Conservation (phyloP, 2,888 invertebrate genomes). For the Athalia cordata region DNA sequence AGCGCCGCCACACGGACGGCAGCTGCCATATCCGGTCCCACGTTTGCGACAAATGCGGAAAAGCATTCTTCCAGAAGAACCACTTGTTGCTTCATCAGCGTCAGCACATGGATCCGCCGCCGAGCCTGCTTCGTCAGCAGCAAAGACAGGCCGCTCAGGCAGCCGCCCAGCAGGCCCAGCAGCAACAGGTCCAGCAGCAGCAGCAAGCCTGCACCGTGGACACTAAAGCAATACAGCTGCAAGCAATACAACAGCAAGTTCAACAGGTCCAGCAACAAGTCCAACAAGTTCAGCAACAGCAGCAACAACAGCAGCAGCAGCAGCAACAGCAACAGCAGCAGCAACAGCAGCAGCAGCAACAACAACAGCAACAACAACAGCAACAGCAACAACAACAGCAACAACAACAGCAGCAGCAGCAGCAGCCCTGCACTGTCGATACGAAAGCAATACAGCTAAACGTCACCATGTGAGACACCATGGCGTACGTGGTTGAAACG, state of each 20-base stretch:
- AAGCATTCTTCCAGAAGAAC: constrained; percentile 91
- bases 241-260: constrained; percentile 56
- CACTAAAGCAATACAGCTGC: constrained; percentile 56
- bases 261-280: constrained; percentile 61
- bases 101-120: constrained; percentile 84
- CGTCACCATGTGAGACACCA: constrained; percentile 72
- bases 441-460: constrained; percentile 73
- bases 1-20: constrained; percentile 86
- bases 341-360: constrained; percentile 67
- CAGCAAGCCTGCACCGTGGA: constrained; percentile 53
- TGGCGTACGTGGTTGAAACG: constrained; percentile 55
- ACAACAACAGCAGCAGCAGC: constrained; percentile 58
- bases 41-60: constrained; percentile 87
- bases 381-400: constrained; percentile 38
- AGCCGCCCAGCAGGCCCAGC: constrained; percentile 68
- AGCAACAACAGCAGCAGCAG: constrained; percentile 67
- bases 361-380: constrained; percentile 59
- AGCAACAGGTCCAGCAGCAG: constrained; percentile 55
- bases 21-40: constrained; percentile 87
- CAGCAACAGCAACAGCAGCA: constrained; percentile 71
- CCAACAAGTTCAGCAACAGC: constrained; percentile 68
- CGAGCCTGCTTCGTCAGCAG: constrained; percentile 73
- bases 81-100: constrained; percentile 88
- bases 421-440: constrained; percentile 70
- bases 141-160: constrained; percentile 71